Percentiles rank a stretch among this genome's conserved stretches.
phyloP scores from a whole-genome alignment of 2,113 vertebrate genomes.

The Tiliqua scincoides region DNA sequence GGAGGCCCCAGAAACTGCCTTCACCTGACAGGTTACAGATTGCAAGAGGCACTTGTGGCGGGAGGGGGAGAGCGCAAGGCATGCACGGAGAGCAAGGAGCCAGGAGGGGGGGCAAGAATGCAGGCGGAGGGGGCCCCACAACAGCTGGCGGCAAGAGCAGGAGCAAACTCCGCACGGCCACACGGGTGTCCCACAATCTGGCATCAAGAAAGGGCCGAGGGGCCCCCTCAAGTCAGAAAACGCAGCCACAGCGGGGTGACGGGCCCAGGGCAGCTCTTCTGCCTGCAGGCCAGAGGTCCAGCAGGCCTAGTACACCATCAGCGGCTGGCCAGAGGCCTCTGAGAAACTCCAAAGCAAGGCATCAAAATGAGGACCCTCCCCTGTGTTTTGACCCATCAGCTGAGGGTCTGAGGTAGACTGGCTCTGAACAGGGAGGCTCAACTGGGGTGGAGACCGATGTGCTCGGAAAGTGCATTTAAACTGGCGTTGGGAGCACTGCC shows the following conservation, averaged over 20 bases:
- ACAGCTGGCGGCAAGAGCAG: not conserved
- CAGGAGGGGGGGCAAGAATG: rapidly evolving
- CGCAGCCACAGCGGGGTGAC: no score
- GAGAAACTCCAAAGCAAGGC: not conserved
- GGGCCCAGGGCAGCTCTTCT: no score
- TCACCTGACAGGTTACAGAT: not conserved
- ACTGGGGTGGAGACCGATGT: no score
- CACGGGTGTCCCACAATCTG: no score
- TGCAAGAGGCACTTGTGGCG: not conserved
- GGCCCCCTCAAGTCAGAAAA: no score
- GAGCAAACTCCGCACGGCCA: not conserved
- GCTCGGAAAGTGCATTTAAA: no score
- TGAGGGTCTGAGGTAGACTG: no score
- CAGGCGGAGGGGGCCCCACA: not conserved
- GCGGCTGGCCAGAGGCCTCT: not conserved
- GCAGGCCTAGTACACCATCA: not conserved
- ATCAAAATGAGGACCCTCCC: not conserved
- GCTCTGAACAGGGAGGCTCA: no score
- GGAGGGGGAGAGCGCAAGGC: not conserved
- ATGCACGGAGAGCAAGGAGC: not conserved
- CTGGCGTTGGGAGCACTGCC: no score
- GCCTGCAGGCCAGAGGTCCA: not conserved
- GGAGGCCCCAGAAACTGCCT: not conserved
- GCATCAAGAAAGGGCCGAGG: no score
- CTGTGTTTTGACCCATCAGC: no score